phyloP scores from a whole-genome alignment of 1,140 invertebrate genomes.

The Lithobius niger region DNA sequence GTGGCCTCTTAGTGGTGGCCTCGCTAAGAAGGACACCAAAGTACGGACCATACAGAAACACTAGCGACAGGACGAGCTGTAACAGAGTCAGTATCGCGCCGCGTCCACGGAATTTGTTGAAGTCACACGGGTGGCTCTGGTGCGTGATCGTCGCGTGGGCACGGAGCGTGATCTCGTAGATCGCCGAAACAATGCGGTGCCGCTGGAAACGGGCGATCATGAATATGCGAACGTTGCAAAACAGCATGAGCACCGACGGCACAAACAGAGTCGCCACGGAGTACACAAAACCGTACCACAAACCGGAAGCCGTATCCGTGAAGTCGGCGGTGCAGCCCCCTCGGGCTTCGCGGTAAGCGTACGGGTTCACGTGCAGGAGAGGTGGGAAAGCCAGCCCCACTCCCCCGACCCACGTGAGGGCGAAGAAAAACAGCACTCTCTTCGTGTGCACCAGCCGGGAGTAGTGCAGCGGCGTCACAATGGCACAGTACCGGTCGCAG shows the following conservation, averaged over 20 bases:
- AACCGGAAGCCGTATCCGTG: constrained; percentile 36
- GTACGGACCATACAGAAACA: constrained; percentile 56
- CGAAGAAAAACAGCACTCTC: constrained; percentile 39
- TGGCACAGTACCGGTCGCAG: constrained; percentile 62
- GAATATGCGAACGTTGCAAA: constrained; percentile 51
- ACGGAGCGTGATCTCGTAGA: constrained; percentile 66
- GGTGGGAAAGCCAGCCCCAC: constrained; percentile 23
- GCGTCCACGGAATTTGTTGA: constrained; percentile 40
- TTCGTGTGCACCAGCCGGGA: constrained; percentile 50
- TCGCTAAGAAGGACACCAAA: constrained; percentile 57
- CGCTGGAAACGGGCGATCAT: constrained; percentile 65
- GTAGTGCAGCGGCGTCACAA: constrained; percentile 60
- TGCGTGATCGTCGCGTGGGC: constrained; percentile 71
- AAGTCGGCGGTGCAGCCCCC: constrained; percentile 51
- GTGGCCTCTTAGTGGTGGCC: constrained; percentile 19
- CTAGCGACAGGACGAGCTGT: constrained; percentile 52
- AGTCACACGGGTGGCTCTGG: constrained; percentile 54
- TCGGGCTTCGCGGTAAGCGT: constrained; percentile 40
- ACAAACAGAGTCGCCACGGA: constrained; percentile 46
- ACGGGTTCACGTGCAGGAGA: constrained; percentile 36
- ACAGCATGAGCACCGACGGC: constrained; percentile 49
- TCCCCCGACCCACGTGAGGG: constrained; percentile 32
- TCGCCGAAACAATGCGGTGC: constrained; percentile 65
- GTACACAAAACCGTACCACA: constrained; percentile 45
- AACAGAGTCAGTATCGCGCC: constrained; percentile 53